These are phyloP conservation scores for Procambarus virginalis DNA, from an alignment of 1,140 invertebrate species.

Conservation along the genomic window DNA sequence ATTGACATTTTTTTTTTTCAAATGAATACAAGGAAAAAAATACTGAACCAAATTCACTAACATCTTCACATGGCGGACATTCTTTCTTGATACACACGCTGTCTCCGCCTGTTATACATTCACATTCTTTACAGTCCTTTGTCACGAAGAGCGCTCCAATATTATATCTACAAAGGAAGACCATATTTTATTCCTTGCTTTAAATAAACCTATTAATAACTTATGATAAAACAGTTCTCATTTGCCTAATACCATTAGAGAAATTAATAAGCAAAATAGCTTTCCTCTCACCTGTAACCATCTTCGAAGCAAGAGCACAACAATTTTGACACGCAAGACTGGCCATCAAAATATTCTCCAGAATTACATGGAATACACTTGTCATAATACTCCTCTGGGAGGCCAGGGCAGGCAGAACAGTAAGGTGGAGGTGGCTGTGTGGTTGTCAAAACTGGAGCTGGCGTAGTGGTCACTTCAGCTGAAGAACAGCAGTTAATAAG, in stretches of 20 bases:
- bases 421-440: conserved; percentile 72
- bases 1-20: too few species aligned
- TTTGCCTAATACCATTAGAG: not conserved
- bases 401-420: conserved; percentile 76
- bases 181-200: not conserved
- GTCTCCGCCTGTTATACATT: conserved; percentile 83
- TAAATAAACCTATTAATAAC: not conserved
- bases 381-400: conserved; percentile 70
- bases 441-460: conserved; percentile 61
- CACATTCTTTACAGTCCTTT: conserved; percentile 83
- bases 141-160: conserved; percentile 82
- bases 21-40: too few species aligned
- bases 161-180: conserved; percentile 77
- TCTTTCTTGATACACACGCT: conserved; percentile 81
- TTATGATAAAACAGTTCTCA: not conserved
- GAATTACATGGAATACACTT: conserved; percentile 72
- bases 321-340: conserved; percentile 80
- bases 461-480: conserved; percentile 69
- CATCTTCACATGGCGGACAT: conserved; percentile 79
- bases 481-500: not conserved
- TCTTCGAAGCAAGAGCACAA: conserved; percentile 86
- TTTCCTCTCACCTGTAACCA: conserved; percentile 78
- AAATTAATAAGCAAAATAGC: not conserved
- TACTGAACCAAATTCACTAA: not conserved
- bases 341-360: conserved; percentile 82